Evolutionary conservation across 2,113 vertebrate genomes (phyloP).

Genomic region (Galeopterus variegatus): DNA sequence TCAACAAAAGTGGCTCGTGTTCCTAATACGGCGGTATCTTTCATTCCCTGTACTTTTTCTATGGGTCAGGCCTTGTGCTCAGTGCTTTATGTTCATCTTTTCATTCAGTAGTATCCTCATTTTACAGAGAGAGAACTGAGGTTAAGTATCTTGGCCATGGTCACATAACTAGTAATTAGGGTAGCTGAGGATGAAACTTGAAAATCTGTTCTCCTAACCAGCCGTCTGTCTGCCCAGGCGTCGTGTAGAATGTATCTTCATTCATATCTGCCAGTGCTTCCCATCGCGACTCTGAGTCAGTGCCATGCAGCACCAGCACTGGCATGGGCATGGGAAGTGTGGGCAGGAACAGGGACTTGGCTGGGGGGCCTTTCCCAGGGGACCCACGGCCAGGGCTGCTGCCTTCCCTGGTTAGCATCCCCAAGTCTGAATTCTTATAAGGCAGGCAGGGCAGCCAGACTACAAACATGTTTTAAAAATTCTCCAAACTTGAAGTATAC

Average conservation of each 20-base stretch:
- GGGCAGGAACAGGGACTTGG: neutral
- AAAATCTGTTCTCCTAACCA: neutral
- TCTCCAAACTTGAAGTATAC: neutral
- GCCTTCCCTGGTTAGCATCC: neutral
- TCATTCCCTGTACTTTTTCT: neutral
- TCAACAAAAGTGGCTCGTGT: no score
- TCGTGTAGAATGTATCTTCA: fast-evolving
- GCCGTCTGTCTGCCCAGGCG: neutral
- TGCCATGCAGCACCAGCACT: fast-evolving
- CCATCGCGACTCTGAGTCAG: neutral
- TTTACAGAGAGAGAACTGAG: neutral
- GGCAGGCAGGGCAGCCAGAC: neutral
- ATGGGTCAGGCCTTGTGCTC: neutral
- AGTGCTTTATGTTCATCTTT: fast-evolving
- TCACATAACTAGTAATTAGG: neutral
- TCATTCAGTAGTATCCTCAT: neutral
- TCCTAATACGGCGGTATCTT: neutral
- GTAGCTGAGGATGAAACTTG: neutral
- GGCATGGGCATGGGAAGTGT: neutral
- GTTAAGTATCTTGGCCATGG: neutral
- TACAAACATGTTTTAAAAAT: neutral
- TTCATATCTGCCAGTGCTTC: neutral
- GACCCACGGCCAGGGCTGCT: neutral
- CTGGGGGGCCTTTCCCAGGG: neutral
- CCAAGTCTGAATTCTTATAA: conserved; percentile 34